Conservation (phyloP, 2,888 invertebrate genomes). For the Alviniconcha strummeri region DNA sequence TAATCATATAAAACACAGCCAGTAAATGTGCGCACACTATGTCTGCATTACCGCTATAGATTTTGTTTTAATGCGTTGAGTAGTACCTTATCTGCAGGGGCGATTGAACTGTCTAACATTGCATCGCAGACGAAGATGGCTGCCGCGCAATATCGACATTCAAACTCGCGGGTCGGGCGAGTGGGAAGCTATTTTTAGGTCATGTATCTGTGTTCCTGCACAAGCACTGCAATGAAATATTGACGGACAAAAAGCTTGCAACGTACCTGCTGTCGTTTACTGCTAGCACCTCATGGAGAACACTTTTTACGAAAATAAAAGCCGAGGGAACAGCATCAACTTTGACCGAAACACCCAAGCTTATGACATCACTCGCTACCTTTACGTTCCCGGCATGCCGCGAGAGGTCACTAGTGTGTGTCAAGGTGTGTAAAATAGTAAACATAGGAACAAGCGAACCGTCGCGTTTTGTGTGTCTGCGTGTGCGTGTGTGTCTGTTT, state of each 20-base stretch:
- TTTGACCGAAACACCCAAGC: slow-evolving; percentile 13
- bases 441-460: too few species aligned
- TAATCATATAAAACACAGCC: too few species aligned
- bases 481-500: too few species aligned
- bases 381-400: slow-evolving; percentile 28
- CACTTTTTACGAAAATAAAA: slow-evolving; percentile 23
- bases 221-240: neutral
- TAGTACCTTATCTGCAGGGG: neutral
- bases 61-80: neutral
- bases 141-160: slow-evolving; percentile 28
- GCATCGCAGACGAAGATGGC: slow-evolving; percentile 27
- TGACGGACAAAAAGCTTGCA: neutral
- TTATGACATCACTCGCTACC: slow-evolving; percentile 28
- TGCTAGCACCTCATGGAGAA: slow-evolving; percentile 24
- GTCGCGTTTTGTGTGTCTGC: too few species aligned
- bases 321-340: slow-evolving; percentile 8
- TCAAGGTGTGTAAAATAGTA: slow-evolving; percentile 13
- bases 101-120: slow-evolving; percentile 13
- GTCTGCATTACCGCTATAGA: neutral
- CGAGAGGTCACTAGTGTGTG: slow-evolving; percentile 27
- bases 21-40: too few species aligned
- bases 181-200: slow-evolving; percentile 12
- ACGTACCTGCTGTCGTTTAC: slow-evolving; percentile 17
- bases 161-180: slow-evolving; percentile 23
- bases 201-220: neutral